phyloP scores from a whole-genome alignment of 2,888 invertebrate species.

The Drosophila hamatofila region DNA sequence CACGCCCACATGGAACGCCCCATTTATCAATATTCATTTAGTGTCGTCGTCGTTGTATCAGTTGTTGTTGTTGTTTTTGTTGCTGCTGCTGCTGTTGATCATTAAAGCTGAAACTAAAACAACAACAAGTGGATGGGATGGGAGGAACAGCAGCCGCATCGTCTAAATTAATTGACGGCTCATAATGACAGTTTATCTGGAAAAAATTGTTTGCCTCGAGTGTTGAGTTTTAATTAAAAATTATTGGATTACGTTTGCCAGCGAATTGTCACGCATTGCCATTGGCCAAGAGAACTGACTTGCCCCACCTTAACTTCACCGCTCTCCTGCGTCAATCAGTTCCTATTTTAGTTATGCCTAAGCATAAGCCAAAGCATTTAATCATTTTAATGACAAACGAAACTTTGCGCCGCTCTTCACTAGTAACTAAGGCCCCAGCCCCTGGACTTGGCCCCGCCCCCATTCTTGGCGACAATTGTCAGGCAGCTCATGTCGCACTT shows the following conservation, averaged over 20 bases:
- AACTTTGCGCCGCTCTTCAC: conserved; percentile 18
- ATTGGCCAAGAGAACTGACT: conserved; percentile 21
- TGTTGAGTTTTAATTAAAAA: conserved; percentile 82
- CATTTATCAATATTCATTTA: conserved; percentile 84
- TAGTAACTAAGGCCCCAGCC: neutral
- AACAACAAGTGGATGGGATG: conserved; percentile 13
- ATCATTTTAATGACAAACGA: conserved; percentile 81
- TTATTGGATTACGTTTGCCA: conserved; percentile 77
- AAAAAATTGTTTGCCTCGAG: conserved; percentile 80
- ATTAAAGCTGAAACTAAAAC: conserved; percentile 73
- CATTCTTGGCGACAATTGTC: conserved; percentile 54
- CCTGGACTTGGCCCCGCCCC: neutral
- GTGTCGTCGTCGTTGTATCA: conserved; percentile 76
- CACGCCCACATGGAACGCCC: conserved; percentile 82
- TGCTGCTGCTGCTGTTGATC: conserved; percentile 65
- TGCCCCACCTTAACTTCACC: conserved; percentile 8
- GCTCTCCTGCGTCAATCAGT: conserved; percentile 19
- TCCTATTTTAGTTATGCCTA: conserved; percentile 81
- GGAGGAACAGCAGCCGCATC: conserved; percentile 47
- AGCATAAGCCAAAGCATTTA: conserved; percentile 83
- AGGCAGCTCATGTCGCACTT: conserved; percentile 60
- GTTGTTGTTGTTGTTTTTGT: conserved; percentile 55
- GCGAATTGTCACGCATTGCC: conserved; percentile 65
- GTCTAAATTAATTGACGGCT: conserved; percentile 82
- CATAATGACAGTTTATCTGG: conserved; percentile 82